Conservation (phyloP, 2,888 invertebrate species). For the Aporophyla nigra region DNA sequence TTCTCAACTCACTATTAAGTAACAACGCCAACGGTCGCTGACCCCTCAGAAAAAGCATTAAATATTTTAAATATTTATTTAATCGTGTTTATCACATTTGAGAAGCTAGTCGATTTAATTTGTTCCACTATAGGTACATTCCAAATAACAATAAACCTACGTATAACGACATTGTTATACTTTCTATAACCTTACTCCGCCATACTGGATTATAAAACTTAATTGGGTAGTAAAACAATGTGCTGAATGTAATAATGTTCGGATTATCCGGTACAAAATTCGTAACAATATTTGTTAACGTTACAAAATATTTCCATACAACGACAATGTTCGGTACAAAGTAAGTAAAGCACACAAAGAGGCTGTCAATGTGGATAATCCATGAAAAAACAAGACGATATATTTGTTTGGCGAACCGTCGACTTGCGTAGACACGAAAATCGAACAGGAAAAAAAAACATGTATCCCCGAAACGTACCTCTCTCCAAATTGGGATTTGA, state of each 20-base stretch:
- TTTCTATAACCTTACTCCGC: slow-evolving; percentile 27
- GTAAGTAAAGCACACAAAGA: slow-evolving; percentile 71
- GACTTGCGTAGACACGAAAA: slow-evolving; percentile 60
- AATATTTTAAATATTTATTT: no score
- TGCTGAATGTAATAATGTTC: slow-evolving; percentile 40
- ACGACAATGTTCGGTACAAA: slow-evolving; percentile 51
- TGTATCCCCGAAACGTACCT: slow-evolving; percentile 31
- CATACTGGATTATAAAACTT: slow-evolving; percentile 39
- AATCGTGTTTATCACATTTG: no score
- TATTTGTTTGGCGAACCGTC: slow-evolving; percentile 70
- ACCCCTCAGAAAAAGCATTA: no score
- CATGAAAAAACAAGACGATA: slow-evolving; percentile 71
- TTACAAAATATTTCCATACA: slow-evolving; percentile 59
- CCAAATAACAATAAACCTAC: not conserved
- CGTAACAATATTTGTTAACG: slow-evolving; percentile 48
- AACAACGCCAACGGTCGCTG: no score
- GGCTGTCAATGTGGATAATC: slow-evolving; percentile 73
- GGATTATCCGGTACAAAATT: slow-evolving; percentile 51
- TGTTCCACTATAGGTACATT: not conserved
- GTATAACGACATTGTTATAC: slow-evolving; percentile 13
- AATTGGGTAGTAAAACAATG: slow-evolving; percentile 55
- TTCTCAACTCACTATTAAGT: no score
- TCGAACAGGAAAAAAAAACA: slow-evolving; percentile 45
- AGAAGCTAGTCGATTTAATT: no score
- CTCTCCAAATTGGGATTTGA: slow-evolving; percentile 34